Percentiles rank a stretch among this genome's conserved stretches.
Evolutionary conservation across 2,797 vertebrate species (phyloP).

Genomic region (Loris lydekkerianus): DNA sequence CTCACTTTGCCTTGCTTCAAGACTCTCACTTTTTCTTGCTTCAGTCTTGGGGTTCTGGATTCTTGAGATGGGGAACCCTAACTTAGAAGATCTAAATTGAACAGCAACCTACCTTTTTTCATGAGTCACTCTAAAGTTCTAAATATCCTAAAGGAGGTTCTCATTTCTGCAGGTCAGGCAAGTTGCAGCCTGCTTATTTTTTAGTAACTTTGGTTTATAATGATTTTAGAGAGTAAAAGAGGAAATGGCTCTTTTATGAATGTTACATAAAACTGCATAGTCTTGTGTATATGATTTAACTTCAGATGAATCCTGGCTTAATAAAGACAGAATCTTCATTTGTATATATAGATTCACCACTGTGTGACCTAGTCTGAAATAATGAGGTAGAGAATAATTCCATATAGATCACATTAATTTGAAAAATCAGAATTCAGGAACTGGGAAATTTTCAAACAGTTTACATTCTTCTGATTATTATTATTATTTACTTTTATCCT

Average conservation of each 20-base stretch:
- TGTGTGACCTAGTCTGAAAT: background rate
- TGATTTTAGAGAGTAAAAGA: slow-evolving; percentile 59
- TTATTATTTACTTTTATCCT: background rate
- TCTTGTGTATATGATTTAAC: slow-evolving; percentile 32
- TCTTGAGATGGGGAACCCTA: background rate
- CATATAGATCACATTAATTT: background rate
- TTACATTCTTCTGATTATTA: slow-evolving; percentile 17
- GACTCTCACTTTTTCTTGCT: background rate
- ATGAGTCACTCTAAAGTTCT: slow-evolving; percentile 57
- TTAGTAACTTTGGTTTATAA: slow-evolving; percentile 44
- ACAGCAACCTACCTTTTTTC: background rate
- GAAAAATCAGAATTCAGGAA: background rate
- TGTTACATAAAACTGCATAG: background rate
- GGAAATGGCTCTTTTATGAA: slow-evolving; percentile 65
- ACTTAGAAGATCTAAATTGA: slow-evolving; percentile 26
- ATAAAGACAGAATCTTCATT: slow-evolving; percentile 36
- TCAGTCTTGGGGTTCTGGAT: background rate
- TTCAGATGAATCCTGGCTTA: background rate
- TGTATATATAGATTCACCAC: background rate
- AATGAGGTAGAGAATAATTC: background rate
- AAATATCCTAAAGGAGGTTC: slow-evolving; percentile 49
- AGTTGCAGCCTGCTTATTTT: slow-evolving; percentile 62
- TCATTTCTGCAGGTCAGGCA: slow-evolving; percentile 57
- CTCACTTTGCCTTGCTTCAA: background rate
- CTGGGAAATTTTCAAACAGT: background rate